Conservation (phyloP, 2,113 vertebrate species). For the Lophochroa leadbeateri region DNA sequence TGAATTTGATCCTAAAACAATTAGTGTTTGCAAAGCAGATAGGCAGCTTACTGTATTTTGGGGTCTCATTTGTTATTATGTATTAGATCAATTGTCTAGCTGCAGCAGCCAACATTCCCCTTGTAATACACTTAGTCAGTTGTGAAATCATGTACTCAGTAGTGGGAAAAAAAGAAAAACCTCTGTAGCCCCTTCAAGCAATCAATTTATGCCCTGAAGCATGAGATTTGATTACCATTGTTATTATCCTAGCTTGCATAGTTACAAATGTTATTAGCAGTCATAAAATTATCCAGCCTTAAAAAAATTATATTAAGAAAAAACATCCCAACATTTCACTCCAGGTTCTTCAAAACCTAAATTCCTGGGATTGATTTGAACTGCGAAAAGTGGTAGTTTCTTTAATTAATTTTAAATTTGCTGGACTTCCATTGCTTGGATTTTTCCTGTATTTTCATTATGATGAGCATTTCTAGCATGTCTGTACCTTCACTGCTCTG, state of each 20-base stretch:
- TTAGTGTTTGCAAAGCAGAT: neutral
- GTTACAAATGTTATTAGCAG: slow-evolving; percentile 52
- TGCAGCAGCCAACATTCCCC: neutral
- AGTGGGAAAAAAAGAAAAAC: slow-evolving; percentile 26
- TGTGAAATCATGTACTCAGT: slow-evolving; percentile 40
- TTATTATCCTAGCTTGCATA: slow-evolving; percentile 47
- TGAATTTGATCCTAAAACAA: neutral
- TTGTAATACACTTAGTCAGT: slow-evolving; percentile 27
- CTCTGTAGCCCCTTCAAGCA: slow-evolving; percentile 29
- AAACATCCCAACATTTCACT: neutral
- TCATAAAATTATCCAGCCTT: slow-evolving; percentile 41
- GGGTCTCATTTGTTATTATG: neutral
- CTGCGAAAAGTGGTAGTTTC: neutral
- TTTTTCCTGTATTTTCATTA: neutral
- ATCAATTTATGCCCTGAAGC: slow-evolving; percentile 63
- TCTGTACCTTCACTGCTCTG: neutral
- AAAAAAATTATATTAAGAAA: neutral
- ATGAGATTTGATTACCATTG: slow-evolving; percentile 56
- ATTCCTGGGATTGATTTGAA: neutral
- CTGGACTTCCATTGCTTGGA: neutral
- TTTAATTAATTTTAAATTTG: slow-evolving; percentile 25
- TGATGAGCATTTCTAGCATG: neutral
- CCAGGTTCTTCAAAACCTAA: neutral
- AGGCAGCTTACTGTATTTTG: neutral
- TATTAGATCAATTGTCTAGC: slow-evolving; percentile 32